These are phyloP conservation scores for Anthoscopus minutus DNA, from an alignment of 2,113 vertebrate species.

Conservation along the genomic window DNA sequence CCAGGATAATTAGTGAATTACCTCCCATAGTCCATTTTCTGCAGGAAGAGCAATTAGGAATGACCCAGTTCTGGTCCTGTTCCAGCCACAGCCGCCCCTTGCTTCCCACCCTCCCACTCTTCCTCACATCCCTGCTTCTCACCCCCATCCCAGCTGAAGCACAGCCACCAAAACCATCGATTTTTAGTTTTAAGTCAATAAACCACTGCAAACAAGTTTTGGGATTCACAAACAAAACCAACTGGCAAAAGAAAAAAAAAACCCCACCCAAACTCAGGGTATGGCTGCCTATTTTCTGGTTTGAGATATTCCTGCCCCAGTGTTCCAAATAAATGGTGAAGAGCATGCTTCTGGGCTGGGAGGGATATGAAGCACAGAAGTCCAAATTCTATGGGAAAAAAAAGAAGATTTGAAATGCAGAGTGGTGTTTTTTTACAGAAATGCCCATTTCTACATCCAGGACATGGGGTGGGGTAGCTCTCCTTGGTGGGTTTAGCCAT, in stretches of 20 bases:
- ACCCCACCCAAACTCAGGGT: fast-evolving
- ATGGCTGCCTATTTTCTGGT: not conserved
- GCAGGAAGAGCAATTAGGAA: not conserved
- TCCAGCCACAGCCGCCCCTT: not conserved
- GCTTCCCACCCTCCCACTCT: not conserved
- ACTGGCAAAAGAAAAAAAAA: not conserved
- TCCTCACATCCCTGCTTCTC: not conserved
- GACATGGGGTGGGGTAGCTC: not conserved
- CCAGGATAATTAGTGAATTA: not conserved
- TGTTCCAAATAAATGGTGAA: no score
- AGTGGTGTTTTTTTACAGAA: not conserved
- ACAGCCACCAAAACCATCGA: fast-evolving
- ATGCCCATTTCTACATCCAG: not conserved
- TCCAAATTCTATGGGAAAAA: not conserved
- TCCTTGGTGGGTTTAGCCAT: not conserved
- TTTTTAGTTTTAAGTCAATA: not conserved
- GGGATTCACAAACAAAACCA: not conserved
- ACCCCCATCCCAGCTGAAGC: not conserved
- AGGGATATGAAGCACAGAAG: fast-evolving
- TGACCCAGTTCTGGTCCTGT: not conserved
- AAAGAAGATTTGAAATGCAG: no score
- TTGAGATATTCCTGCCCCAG: not conserved
- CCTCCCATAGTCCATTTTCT: fast-evolving
- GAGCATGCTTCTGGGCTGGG: not conserved
- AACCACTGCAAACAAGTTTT: fast-evolving